Conservation (phyloP, 2,888 invertebrate genomes). For the Microplitis deprimator region DNA sequence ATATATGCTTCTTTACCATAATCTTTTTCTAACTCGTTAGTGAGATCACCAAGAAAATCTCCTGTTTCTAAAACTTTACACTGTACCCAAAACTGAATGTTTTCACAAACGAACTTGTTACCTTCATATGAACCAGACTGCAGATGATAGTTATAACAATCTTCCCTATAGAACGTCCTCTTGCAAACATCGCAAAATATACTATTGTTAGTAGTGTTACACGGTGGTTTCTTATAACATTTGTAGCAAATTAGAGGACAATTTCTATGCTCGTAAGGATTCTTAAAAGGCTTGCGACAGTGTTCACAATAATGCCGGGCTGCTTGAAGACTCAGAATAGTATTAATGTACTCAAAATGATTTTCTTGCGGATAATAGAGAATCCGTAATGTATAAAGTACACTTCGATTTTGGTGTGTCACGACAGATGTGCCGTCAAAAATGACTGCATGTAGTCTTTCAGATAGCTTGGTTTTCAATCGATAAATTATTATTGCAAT, state of each 20-base stretch:
- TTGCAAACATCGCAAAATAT: not conserved
- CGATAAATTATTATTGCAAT: too few relatives aligned
- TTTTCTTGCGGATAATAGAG: not conserved
- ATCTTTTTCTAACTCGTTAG: constrained; percentile 58
- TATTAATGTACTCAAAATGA: not conserved
- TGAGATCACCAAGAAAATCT: constrained; percentile 61
- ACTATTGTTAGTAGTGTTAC: not conserved
- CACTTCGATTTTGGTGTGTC: too few relatives aligned
- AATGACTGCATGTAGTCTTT: too few relatives aligned
- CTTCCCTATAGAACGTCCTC: not conserved
- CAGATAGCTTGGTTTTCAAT: too few relatives aligned
- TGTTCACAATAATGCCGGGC: not conserved
- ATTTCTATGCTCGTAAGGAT: not conserved
- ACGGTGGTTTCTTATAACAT: not conserved
- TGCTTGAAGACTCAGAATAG: not conserved
- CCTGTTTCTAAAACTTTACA: constrained; percentile 49
- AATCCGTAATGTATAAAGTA: not conserved
- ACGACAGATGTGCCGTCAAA: too few relatives aligned
- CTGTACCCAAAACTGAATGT: not conserved
- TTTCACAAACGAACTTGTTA: not conserved
- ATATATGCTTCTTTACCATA: constrained; percentile 56
- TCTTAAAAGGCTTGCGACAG: not conserved
- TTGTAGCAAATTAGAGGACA: not conserved
- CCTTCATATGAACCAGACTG: not conserved
- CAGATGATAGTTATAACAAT: not conserved